phyloP scores from a whole-genome alignment of 2,888 invertebrate genomes.

The Biston betularia region DNA sequence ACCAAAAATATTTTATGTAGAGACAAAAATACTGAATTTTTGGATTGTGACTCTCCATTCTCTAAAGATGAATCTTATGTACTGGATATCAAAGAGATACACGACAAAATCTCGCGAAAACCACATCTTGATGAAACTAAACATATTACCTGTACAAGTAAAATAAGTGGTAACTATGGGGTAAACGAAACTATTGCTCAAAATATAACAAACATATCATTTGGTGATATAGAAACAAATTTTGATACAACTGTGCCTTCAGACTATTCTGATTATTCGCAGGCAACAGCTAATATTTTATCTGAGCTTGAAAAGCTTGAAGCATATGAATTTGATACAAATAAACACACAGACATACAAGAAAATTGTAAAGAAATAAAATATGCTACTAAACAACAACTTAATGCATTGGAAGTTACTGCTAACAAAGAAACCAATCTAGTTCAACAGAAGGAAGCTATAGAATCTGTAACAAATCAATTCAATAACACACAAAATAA shows the following conservation, averaged over 20 bases:
- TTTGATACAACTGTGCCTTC: slow-evolving; percentile 15
- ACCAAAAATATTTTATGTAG: neutral
- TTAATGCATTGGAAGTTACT: neutral
- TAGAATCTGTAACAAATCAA: slow-evolving; percentile 17
- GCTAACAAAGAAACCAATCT: slow-evolving; percentile 1
- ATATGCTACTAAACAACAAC: neutral
- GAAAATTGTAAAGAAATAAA: slow-evolving; percentile 4
- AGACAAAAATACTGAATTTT: slow-evolving; percentile 62
- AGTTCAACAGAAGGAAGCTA: slow-evolving; percentile 6
- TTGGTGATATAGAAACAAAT: slow-evolving; percentile 6
- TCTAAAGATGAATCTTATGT: slow-evolving; percentile 58
- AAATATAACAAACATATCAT: slow-evolving; percentile 13
- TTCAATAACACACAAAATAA: neutral
- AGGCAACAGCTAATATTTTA: slow-evolving; percentile 26
- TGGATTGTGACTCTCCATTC: slow-evolving; percentile 73
- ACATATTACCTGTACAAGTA: neutral
- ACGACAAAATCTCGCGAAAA: slow-evolving; percentile 1
- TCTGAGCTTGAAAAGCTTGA: slow-evolving; percentile 23
- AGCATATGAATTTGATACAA: slow-evolving; percentile 5
- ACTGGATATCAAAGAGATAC: slow-evolving; percentile 14
- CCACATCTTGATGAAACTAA: neutral
- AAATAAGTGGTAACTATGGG: neutral
- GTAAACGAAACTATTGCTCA: neutral
- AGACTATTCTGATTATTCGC: slow-evolving; percentile 24
- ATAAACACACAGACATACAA: neutral